Percentiles rank a stretch among this genome's conserved stretches.
These are phyloP conservation scores for Catajapyx aquilonaris DNA, from an alignment of 1,140 invertebrate species.

Conservation along the genomic window DNA sequence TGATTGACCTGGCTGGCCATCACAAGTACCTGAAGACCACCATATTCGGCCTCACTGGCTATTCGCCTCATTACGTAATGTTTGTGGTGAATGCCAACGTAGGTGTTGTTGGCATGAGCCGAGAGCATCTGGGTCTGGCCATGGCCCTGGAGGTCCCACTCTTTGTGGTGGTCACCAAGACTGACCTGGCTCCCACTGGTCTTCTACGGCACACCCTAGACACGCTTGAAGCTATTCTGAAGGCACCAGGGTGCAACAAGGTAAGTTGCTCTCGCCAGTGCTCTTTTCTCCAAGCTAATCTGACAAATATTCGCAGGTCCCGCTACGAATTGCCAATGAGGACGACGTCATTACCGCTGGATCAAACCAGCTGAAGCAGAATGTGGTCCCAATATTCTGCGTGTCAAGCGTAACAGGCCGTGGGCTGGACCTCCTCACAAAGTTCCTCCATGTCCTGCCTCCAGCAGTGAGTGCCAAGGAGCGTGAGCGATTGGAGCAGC, in stretches of 20 bases:
- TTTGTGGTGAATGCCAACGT: slow-evolving; percentile 54
- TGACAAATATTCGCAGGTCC: no score
- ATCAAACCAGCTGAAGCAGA: slow-evolving; percentile 33
- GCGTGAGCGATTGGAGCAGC: slow-evolving; percentile 44
- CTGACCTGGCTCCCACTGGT: slow-evolving; percentile 39
- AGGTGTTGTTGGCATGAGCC: slow-evolving; percentile 43
- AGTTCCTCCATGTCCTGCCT: slow-evolving; percentile 51
- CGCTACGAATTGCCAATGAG: slow-evolving; percentile 38
- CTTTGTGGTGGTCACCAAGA: slow-evolving; percentile 78
- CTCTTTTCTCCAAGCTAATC: slow-evolving; percentile 8
- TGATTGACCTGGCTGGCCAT: slow-evolving; percentile 92
- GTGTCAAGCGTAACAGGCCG: slow-evolving; percentile 88
- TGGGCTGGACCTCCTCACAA: slow-evolving; percentile 56
- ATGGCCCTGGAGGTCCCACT: slow-evolving; percentile 69
- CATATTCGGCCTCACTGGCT: slow-evolving; percentile 78
- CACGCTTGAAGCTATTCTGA: slow-evolving; percentile 38
- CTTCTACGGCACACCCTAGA: slow-evolving; percentile 27
- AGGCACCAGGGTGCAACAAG: slow-evolving; percentile 37
- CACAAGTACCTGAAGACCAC: slow-evolving; percentile 91
- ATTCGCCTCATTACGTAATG: slow-evolving; percentile 88
- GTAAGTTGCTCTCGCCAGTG: slow-evolving; percentile 17
- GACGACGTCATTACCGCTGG: slow-evolving; percentile 51
- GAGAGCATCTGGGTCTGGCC: slow-evolving; percentile 67
- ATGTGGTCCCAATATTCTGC: slow-evolving; percentile 68
- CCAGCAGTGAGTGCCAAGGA: slow-evolving; percentile 44